Evolutionary conservation across 2,113 vertebrate species (phyloP), one percentile per base, ranked within the genome.

Genomic region (Lophotis ruficrista): DNA sequence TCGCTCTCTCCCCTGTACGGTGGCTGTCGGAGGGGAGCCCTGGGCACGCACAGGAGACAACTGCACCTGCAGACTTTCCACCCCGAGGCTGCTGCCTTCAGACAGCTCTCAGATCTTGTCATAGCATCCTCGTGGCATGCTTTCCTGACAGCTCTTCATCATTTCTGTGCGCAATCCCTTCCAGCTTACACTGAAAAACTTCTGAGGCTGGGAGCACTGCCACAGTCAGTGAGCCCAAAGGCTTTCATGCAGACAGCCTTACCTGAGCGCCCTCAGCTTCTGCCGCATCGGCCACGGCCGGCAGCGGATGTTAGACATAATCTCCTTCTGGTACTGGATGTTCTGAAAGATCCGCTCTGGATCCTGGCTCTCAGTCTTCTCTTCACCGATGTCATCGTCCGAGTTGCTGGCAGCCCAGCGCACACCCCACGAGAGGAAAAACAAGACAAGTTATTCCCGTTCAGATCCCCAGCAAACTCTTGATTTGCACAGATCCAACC

Each of bases 331-430:
- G 92, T 99, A 98, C 97, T 99, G 99, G 95, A 99, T 99, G 91
- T 99, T 99, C 98, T 99, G 99, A 90, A 99, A 99, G 97, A 99
- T 98, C 84, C 99, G 99, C 94, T 99, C 99, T 0, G 99, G 99
- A 89, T 99, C 99, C 7, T 98, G 99, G 96, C 98, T 99, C 89
- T 99, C 99, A 62, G 98, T 97, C 11, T 98, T 97, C 70, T 98
- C 99, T 43, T 98, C 98, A 9, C 97, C 97, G 30, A 96, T 97
- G 35, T 98, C 98, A 6, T 99, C 99, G 6, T 99, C 99, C 0
- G 99, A 99, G 80, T 97, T 98, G 93, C 99, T 99, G 96, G 81
- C 57, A 70, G 83, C 48, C 45, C 79, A 37, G 41, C 27, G 37
- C 43, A n/a, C 13, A 18, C 23, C 82, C 61, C 53, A 87, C 0